Conservation (phyloP, 1,140 invertebrate species). For the Physella acuta region DNA sequence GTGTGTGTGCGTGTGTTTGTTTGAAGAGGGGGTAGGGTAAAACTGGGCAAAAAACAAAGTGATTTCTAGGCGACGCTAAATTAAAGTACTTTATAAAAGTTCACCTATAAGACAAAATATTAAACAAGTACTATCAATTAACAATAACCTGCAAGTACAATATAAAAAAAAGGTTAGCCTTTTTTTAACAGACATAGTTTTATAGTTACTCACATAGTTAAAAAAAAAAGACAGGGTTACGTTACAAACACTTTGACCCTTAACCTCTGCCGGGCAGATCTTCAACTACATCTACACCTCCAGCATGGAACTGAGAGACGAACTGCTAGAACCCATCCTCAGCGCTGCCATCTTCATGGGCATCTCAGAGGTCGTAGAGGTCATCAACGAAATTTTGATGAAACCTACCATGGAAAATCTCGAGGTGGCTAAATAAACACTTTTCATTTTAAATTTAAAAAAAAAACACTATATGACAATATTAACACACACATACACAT, state of each 20-base stretch:
- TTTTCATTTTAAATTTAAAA: too few relatives aligned
- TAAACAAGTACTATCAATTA: not conserved
- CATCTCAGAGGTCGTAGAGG: not conserved
- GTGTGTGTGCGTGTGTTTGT: not conserved
- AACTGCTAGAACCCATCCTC: conserved; percentile 7
- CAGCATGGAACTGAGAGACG: conserved; percentile 15
- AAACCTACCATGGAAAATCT: conserved; percentile 11
- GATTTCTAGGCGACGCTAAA: not conserved
- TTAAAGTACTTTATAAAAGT: not conserved
- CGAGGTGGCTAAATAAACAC: not conserved
- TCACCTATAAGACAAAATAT: not conserved
- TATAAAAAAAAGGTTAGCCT: too few relatives aligned
- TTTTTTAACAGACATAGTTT: too few relatives aligned
- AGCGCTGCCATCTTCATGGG: conserved; percentile 14
- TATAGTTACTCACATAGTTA: too few relatives aligned
- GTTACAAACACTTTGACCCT: too few relatives aligned
- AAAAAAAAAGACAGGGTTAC: too few relatives aligned
- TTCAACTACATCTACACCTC: conserved; percentile 23
- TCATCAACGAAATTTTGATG: conserved; percentile 11
- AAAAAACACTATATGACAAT: not conserved
- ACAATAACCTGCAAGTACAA: not conserved
- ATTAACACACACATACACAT: not conserved
- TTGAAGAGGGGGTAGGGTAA: not conserved
- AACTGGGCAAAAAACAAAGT: not conserved
- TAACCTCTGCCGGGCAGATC: conserved; percentile 4